A percentile compares a stretch with the other conserved stretches of the same genome.
Evolutionary conservation across 2,888 invertebrate species (phyloP).

Genomic region (Scaptodrosophila latifasciaeformis): DNA sequence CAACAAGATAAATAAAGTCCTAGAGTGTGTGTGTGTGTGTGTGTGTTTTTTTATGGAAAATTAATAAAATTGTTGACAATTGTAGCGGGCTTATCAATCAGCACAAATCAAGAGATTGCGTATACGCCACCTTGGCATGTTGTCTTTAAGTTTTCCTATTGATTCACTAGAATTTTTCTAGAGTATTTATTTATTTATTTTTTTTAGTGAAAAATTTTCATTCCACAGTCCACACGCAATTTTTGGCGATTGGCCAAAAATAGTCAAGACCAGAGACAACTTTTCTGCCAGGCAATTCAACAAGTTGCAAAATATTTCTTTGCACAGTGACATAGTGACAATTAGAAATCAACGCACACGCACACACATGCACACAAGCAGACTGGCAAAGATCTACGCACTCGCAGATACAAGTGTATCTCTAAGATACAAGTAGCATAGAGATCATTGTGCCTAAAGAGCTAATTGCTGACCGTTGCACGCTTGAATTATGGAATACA

Average conservation of each 20-base stretch:
- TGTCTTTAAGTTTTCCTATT: not conserved
- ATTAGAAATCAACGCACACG: slow-evolving; percentile 41
- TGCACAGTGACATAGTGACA: slow-evolving; percentile 49
- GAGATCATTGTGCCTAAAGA: slow-evolving; percentile 18
- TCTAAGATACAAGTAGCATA: too few relatives aligned
- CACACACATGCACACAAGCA: slow-evolving; percentile 5
- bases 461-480: slow-evolving; percentile 54
- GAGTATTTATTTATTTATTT: too few relatives aligned
- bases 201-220: slow-evolving; percentile 55
- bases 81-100: slow-evolving; percentile 58
- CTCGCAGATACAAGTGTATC: too few relatives aligned
- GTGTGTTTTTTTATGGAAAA: slow-evolving; percentile 11
- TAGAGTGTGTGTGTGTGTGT: not conserved
- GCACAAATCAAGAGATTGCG: slow-evolving; percentile 33
- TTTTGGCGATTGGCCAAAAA: slow-evolving; percentile 50
- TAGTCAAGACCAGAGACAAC: slow-evolving; percentile 40
- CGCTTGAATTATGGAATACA: slow-evolving; percentile 59
- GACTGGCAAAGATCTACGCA: slow-evolving; percentile 1
- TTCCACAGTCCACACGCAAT: slow-evolving; percentile 42
- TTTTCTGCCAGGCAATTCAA: slow-evolving; percentile 39
- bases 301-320: slow-evolving; percentile 60
- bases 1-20: too few relatives aligned
- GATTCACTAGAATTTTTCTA: not conserved
- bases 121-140: slow-evolving; percentile 51
- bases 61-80: slow-evolving; percentile 67